Evolutionary conservation across 1,140 invertebrate genomes (phyloP), one percentile per base, ranked within the genome.

Genomic region (Chrysomallon squamiferum): DNA sequence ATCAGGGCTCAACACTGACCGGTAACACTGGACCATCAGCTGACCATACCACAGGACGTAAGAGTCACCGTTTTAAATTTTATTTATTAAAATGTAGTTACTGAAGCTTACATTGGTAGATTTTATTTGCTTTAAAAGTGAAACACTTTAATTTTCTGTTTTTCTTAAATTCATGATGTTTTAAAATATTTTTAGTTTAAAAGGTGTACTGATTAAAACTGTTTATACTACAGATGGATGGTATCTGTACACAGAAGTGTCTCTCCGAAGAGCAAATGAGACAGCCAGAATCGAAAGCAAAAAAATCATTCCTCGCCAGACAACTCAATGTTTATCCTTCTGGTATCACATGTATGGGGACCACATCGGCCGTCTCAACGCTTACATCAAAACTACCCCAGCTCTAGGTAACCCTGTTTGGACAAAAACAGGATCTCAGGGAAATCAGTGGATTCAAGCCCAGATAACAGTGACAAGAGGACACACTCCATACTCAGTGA

Each of bases 1-100:
- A 89, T n/a, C 90, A 89, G 68, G 88, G 87, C 2, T 54, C 68
- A 13, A 76, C 75, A 13, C 41, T 50, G 29, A 65, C 70, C 0
- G 29, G 86, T 0, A 86, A 87, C 7, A 93, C 92, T 0, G 92
- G 92, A 9, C 92, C 92, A 0, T 87, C 88, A 3, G 87, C 86
- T 71, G 92, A 93, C 77, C 92, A 93, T 73, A 93, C 92, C 4
- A 60, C 38, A 22, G 66, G 66, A 13, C 54, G 66, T 68, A 50
- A 45, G 66, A 38, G 5, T 15, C 15, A 7, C 5, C 5, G 35
- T 38, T 38, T 38, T 38, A 7, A 38, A 38, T 38, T 38, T n/a
- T n/a, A n/a, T n/a, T n/a, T n/a, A n/a, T n/a, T n/a, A n/a, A n/a
- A n/a, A n/a, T n/a, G n/a, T n/a, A n/a, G n/a, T n/a, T n/a, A n/a